Base-by-base conservation (phyloP, 1,140 invertebrate species). In the Temnothorax longispinosus region DNA sequence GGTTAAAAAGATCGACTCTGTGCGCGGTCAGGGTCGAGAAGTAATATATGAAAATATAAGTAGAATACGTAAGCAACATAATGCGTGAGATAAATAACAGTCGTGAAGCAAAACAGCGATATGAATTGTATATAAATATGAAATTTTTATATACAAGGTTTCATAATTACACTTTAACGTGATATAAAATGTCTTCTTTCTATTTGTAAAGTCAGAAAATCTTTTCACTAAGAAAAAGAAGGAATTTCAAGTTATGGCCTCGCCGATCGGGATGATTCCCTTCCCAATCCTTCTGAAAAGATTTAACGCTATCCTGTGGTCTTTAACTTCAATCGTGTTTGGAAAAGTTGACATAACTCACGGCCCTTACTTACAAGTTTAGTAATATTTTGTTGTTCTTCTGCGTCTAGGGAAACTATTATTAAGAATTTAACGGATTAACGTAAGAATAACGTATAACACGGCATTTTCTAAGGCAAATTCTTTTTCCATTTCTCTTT, bases 391-490 rank as follows among this genome's bases (percentile, higher is more conserved):
- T 62, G 80, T 69, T 35, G 50, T 44, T 69, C 56, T 27, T 27
- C 44, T 21, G 52, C 27, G 41, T 84, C 44, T 74, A 44, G 54
- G 69, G 13, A 75, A 84, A 84, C 69, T 75, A 75, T 74, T 75
- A 84, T 50, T 84, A 50, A 84, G 80, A 84, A 74, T 74, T 82
- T 82, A 74, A 44, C 32, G 80, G 80, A 74, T 84, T 84, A 84
- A 75, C 54, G 54, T 84, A 75, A 74, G 67, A 75, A 84, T 74
- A 84, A 84, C n/a, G 62, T 67, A 38, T 65, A 80, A 76, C 54
- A 18, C 41, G 11, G 41, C 41, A 35, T 52, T 75, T 47, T 75
- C 69, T 56, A 35, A 84, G 54, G 41, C 54, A 44, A 65, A 80
- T 58, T 86, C 60, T 69, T 27, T 71, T 72, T 21, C 21, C 41